phyloP scores from a whole-genome alignment of 2,888 invertebrate genomes.

The Dyspetes luteomarginatus region DNA sequence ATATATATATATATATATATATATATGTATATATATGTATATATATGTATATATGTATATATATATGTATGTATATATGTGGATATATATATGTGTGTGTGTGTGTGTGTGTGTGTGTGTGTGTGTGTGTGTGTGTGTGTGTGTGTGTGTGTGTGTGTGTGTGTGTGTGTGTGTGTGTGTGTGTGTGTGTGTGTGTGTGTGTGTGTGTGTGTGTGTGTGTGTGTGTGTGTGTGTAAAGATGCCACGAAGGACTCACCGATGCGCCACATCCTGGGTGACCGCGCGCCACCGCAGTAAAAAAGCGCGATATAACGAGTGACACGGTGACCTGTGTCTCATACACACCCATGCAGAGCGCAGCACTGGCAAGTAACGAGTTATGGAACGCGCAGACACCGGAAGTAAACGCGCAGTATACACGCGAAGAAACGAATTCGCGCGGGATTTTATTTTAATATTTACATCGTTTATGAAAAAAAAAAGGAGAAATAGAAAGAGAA shows the following conservation, averaged over 20 bases:
- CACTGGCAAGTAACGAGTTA: not conserved
- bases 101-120: not conserved
- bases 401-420: not conserved
- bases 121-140: not conserved
- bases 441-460: not conserved
- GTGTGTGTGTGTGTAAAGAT: slow-evolving; percentile 49
- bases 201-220: not conserved
- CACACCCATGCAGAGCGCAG: not conserved
- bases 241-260: slow-evolving; percentile 78
- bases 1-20: not conserved
- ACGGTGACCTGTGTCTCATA: slow-evolving; percentile 54
- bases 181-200: not conserved
- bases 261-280: slow-evolving; percentile 77
- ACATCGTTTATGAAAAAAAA: not conserved
- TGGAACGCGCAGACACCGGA: slow-evolving; percentile 30
- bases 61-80: not conserved
- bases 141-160: no score
- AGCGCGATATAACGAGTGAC: slow-evolving; percentile 41
- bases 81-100: not conserved
- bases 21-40: not conserved
- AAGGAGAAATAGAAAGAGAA: not conserved
- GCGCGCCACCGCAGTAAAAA: slow-evolving; percentile 45
- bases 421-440: not conserved
- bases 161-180: no score
- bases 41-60: not conserved